Evolutionary conservation across 2,797 vertebrate genomes (phyloP), one percentile per base, ranked within the genome.

Genomic region (Glossophaga mutica): DNA sequence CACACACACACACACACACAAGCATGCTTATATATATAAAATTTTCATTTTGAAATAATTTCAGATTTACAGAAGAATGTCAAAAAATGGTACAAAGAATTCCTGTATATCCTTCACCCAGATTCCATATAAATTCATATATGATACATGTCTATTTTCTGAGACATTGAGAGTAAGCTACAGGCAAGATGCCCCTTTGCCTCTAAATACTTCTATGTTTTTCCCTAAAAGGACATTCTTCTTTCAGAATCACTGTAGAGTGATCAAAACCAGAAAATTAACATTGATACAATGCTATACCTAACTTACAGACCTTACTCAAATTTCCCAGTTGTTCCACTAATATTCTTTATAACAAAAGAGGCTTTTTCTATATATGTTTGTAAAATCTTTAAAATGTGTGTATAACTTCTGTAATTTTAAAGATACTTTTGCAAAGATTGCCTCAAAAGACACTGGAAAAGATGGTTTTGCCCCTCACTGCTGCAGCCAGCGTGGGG

Each of bases 31-130:
- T 15, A 62, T 44, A 50, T 29, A n/a, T n/a, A 6, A 16, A n/a
- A 50, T 76, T 77, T 86, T 78, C 77, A 52, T 90, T 91, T 74
- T 24, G 32, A 94, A 90, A 70, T 94, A 71, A 89, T 22, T 82
- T 93, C 22, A 76, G 29, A 70, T 87, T 84, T 71, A 87, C 3
- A 44, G 57, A 94, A 70, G 39, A 37, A 32, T 77, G 83, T 76
- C 82, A 87, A 46, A 59, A 34, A 74, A 4, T 18, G 21, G 11
- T 70, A 81, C 32, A 46, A 74, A 71, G 48, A 67, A 83, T 62
- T 59, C 48, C n/a, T 89, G 10, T 22, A 39, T 73, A 52, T 34
- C 26, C 9, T 82, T 86, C 46, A 79, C 16, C 32, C 42, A 81
- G 59, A 37, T 37, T 46, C 19, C 26, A 32, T 32, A 85, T 26